Evolutionary conservation across 30 jellyfish, hydroid and myxozoan species (phyloP), one percentile per base, ranked within the genome.

Genomic region (Aurelia aurita): DNA sequence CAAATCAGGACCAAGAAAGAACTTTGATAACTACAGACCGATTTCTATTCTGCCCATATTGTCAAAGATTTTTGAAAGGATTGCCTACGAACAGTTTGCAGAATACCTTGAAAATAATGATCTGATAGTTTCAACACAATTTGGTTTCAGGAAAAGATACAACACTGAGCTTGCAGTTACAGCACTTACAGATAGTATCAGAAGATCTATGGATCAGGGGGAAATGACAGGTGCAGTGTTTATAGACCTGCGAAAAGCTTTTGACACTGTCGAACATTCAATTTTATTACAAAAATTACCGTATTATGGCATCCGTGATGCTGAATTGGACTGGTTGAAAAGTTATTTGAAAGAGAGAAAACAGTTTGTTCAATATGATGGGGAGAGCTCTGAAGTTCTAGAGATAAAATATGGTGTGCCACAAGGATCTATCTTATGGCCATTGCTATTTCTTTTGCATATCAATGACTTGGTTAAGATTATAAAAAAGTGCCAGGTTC

Each of bases 211-310:
- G 55, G 95, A 85, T 44, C 85, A 64, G 39, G 90, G 89, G 21
- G 49, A 75, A 54, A 51, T 59, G 86, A 66, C 90, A 22, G 95
- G 89, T 21, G 89, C 89, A 34, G 89, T 85, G 63, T 85, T 85
- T 46, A 72, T 72, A n/a, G 95, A 72, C 89, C 85, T 85, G 84
- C 82, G 85, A 61, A 85, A 85, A 74, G 89, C 95, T 45, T 85
- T 85, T 62, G 89, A 85, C 77, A 72, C 95, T 46, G 95, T 85
- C 57, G 95, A 85, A 14, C 95, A 72, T 68, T n/a, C 77, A 7
- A 65, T 64, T 4, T 77, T 79, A 21, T 26, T 79, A 5, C 46
- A 65, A 57, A 72, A 84, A 54, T 74, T 84, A 23, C 75, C 94
- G 23, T 72, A 15, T 26, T 55, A 84, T 58, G 82, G 94, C 70